A percentile compares a stretch with the other conserved stretches of the same genome.
Evolutionary conservation across 2,113 vertebrate species (phyloP).

Genomic region (Globicephala melas): DNA sequence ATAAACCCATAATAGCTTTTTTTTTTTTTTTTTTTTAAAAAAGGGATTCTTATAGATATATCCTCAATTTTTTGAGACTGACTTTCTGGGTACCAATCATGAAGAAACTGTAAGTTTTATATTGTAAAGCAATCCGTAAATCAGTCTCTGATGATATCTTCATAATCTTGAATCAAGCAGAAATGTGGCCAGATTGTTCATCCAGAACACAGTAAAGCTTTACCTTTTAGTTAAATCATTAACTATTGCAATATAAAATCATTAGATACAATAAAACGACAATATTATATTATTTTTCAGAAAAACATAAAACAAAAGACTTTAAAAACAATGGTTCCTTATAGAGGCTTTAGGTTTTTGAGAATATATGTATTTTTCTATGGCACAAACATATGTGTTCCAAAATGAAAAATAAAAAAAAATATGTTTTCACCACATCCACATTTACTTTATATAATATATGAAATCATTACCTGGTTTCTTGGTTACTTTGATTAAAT

Average conservation of each 20-base stretch:
- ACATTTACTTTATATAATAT: neutral
- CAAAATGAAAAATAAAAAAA: constrained; percentile 2
- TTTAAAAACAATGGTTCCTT: constrained; percentile 49
- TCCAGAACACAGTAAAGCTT: neutral
- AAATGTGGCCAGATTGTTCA: constrained; percentile 26
- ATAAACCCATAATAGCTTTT: neutral
- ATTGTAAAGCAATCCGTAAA: neutral
- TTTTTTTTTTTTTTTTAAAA: neutral
- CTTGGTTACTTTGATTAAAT: constrained; percentile 12
- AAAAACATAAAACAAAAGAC: constrained; percentile 54
- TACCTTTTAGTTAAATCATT: neutral
- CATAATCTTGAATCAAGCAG: neutral
- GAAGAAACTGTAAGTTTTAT: neutral
- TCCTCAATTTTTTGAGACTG: neutral
- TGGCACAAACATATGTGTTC: accelerated
- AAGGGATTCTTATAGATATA: neutral
- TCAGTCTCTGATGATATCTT: neutral
- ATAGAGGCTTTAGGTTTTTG: neutral
- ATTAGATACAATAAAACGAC: constrained; percentile 16
- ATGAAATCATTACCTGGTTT: neutral
- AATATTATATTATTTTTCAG: constrained; percentile 19
- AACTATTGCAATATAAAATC: constrained; percentile 1
- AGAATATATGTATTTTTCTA: neutral
- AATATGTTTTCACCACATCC: neutral
- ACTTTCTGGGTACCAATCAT: neutral